phyloP scores from a whole-genome alignment of 1,140 invertebrate species.

The Drosophila trapezifrons region DNA sequence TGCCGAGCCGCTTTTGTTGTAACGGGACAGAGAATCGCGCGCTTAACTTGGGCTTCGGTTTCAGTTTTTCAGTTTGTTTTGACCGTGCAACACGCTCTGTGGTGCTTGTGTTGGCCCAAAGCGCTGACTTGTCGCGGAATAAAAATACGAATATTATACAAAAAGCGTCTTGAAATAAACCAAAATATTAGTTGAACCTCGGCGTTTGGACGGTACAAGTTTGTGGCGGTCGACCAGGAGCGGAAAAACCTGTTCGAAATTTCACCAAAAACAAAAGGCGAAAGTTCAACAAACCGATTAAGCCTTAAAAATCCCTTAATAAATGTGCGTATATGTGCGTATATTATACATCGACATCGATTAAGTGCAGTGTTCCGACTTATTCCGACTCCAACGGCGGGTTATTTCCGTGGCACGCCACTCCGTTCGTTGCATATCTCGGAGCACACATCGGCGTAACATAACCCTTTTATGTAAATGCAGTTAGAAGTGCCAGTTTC shows the following conservation, averaged over 20 bases:
- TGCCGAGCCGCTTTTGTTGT: slow-evolving; percentile 30
- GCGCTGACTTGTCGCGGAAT: slow-evolving; percentile 2
- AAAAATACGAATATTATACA: slow-evolving; percentile 9
- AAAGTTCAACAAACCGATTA: slow-evolving; percentile 32
- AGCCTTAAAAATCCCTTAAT: slow-evolving; percentile 21
- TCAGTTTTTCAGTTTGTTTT: slow-evolving; percentile 78
- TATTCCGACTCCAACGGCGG: background rate
- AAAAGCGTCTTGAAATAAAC: background rate
- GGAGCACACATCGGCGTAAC: background rate
- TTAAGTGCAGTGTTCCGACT: slow-evolving; percentile 37
- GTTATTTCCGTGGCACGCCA: slow-evolving; percentile 24
- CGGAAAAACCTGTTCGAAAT: slow-evolving; percentile 25
- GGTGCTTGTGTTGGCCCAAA: slow-evolving; percentile 38
- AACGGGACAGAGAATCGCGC: slow-evolving; percentile 41
- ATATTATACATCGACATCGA: slow-evolving; percentile 29
- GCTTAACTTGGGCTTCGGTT: slow-evolving; percentile 41
- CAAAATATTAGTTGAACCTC: slow-evolving; percentile 8
- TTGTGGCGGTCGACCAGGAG: background rate
- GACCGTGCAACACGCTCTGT: slow-evolving; percentile 53
- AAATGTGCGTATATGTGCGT: slow-evolving; percentile 7
- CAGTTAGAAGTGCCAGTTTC: slow-evolving; percentile 11
- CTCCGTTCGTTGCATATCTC: background rate
- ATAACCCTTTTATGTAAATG: slow-evolving; percentile 14
- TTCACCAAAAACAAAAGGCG: slow-evolving; percentile 10
- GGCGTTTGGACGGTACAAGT: slow-evolving; percentile 1